Evolutionary conservation across 2,113 vertebrate species (phyloP).

Genomic region (Petroica traversi): DNA sequence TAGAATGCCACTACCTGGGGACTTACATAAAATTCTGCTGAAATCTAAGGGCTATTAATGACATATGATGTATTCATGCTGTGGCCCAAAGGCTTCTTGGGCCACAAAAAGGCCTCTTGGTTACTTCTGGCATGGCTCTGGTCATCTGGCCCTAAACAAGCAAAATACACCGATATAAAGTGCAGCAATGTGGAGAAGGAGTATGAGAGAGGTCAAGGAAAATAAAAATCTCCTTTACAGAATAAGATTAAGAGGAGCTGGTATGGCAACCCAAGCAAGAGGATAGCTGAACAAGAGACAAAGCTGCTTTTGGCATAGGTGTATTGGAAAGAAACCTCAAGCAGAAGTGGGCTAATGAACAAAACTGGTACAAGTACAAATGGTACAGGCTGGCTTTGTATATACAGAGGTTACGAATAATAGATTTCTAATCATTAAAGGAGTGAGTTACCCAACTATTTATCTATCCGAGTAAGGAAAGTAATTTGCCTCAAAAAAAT

Average conservation of each 20-base stretch:
- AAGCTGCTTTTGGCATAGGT: background rate
- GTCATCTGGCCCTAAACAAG: background rate
- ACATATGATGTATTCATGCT: background rate
- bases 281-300: background rate
- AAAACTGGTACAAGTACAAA: background rate
- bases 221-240: background rate
- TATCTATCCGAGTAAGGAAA: background rate
- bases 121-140: background rate
- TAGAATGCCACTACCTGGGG: background rate
- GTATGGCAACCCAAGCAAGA: background rate
- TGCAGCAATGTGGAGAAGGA: background rate
- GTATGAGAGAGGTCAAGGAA: background rate
- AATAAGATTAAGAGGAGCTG: background rate
- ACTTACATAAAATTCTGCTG: background rate
- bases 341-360: background rate
- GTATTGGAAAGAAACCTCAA: background rate
- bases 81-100: background rate
- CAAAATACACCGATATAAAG: background rate
- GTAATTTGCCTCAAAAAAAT: background rate
- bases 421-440: background rate
- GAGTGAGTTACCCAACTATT: background rate
- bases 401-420: background rate
- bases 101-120: background rate
- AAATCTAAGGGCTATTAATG: background rate
- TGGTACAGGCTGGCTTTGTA: background rate